Percentiles rank a stretch among this genome's conserved stretches.
phyloP scores from a whole-genome alignment of 2,797 vertebrate species.

The Trachurus trachurus region DNA sequence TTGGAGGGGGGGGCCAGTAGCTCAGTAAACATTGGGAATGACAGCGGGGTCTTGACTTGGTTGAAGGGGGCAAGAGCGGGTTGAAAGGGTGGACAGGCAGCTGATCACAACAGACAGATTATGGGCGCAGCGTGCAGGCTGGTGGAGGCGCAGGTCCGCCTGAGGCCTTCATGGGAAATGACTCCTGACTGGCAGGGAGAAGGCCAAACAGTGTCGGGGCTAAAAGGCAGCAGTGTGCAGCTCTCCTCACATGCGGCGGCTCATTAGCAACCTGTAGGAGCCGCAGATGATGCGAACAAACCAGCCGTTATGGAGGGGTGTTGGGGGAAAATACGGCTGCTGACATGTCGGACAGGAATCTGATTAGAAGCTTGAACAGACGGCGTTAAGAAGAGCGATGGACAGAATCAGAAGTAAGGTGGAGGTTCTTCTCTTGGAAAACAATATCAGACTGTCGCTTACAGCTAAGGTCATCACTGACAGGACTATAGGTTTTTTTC shows the following conservation, averaged over 20 bases:
- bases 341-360: slow-evolving; percentile 84
- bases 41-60: slow-evolving; percentile 81
- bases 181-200: slow-evolving; percentile 89
- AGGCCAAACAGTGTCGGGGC: slow-evolving; percentile 75
- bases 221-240: slow-evolving; percentile 89
- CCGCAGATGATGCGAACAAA: slow-evolving; percentile 85
- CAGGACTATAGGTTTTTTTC: not conserved
- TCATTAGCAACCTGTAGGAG: slow-evolving; percentile 87
- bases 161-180: slow-evolving; percentile 91
- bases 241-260: slow-evolving; percentile 79
- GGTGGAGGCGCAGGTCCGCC: slow-evolving; percentile 71
- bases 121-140: slow-evolving; percentile 72
- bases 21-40: slow-evolving; percentile 82
- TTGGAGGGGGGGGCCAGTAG: slow-evolving; percentile 49
- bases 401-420: slow-evolving; percentile 70
- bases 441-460: slow-evolving; percentile 59
- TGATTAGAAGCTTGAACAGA: slow-evolving; percentile 81
- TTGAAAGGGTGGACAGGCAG: slow-evolving; percentile 69
- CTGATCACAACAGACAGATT: slow-evolving; percentile 88
- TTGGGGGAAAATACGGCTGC: slow-evolving; percentile 78
- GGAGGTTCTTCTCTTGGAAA: slow-evolving; percentile 71
- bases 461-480: slow-evolving; percentile 25
- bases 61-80: slow-evolving; percentile 68
- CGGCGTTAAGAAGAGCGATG: slow-evolving; percentile 8
- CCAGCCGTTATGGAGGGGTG: slow-evolving; percentile 84